phyloP scores from a whole-genome alignment of 1,140 invertebrate genomes.

The Geopemphigus sp. region DNA sequence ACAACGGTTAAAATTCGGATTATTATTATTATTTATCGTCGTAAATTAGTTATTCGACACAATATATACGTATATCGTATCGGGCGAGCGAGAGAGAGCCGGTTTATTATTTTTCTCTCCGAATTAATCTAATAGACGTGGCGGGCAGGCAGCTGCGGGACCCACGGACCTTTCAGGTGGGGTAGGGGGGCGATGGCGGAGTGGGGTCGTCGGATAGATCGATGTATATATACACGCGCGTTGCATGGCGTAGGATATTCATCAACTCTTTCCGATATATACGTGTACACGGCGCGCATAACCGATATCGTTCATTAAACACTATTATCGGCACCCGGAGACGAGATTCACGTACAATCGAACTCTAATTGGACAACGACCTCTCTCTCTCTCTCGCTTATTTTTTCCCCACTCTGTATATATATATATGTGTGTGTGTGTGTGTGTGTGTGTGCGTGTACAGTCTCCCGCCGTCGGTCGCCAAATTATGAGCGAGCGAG shows the following conservation, averaged over 20 bases:
- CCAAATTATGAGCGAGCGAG: background rate
- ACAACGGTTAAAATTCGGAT: slow-evolving; percentile 15
- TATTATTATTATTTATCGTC: slow-evolving; percentile 26
- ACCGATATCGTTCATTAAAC: slow-evolving; percentile 48
- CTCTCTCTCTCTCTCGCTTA: background rate
- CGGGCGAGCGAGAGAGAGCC: background rate
- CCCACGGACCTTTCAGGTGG: background rate
- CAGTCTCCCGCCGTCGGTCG: background rate
- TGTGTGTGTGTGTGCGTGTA: no score
- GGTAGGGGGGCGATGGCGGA: background rate
- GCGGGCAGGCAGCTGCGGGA: slow-evolving; percentile 36
- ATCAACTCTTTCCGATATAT: slow-evolving; percentile 40
- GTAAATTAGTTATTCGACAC: slow-evolving; percentile 21
- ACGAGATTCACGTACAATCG: slow-evolving; percentile 39
- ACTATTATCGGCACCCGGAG: slow-evolving; percentile 35
- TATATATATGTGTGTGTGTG: no score
- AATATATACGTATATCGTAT: background rate
- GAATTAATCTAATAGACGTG: slow-evolving; percentile 40
- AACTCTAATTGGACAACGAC: slow-evolving; percentile 42
- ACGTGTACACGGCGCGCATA: background rate
- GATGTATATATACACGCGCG: no score
- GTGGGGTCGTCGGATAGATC: background rate
- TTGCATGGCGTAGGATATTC: background rate
- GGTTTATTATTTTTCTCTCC: background rate
- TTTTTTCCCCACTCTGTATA: no score